Evolutionary conservation across 2,888 invertebrate genomes (phyloP).

Genomic region (Ectemnius lituratus): DNA sequence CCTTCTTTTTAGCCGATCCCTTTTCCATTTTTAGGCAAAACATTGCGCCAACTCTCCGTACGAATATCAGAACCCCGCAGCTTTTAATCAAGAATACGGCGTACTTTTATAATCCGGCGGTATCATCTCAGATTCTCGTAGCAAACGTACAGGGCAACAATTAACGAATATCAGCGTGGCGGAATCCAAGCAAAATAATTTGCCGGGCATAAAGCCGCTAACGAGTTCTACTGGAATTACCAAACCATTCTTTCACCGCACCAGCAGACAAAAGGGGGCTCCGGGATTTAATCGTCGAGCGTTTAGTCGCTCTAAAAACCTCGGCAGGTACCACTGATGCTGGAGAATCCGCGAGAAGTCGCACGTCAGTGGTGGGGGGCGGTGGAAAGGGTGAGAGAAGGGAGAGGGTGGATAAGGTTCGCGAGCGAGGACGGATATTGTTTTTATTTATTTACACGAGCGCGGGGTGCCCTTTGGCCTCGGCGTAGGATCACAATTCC

Average conservation of each 20-base stretch:
- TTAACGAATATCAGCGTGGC: too few species aligned
- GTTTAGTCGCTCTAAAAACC: constrained; percentile 12
- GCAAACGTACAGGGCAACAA: too few species aligned
- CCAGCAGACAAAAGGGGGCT: neutral
- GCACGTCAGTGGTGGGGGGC: too few species aligned
- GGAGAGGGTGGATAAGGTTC: neutral
- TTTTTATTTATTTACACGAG: constrained; percentile 74
- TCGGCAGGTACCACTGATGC: neutral
- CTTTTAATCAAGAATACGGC: too few species aligned
- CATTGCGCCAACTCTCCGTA: neutral
- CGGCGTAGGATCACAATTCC: constrained; percentile 62
- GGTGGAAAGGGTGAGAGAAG: too few species aligned
- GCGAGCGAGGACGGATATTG: constrained; percentile 48
- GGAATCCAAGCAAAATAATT: neutral
- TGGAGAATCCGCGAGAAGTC: constrained; percentile 21
- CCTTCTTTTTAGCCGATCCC: constrained; percentile 19
- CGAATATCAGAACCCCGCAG: too few species aligned
- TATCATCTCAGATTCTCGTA: too few species aligned
- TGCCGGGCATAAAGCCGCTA: neutral
- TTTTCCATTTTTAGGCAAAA: neutral
- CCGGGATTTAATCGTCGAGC: constrained; percentile 36
- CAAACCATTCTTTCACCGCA: neutral
- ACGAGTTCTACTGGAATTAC: constrained; percentile 7
- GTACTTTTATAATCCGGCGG: too few species aligned
- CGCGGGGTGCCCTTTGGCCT: constrained; percentile 66